Base-by-base conservation (phyloP, 2,113 vertebrate species). In the Struthio camelus region DNA sequence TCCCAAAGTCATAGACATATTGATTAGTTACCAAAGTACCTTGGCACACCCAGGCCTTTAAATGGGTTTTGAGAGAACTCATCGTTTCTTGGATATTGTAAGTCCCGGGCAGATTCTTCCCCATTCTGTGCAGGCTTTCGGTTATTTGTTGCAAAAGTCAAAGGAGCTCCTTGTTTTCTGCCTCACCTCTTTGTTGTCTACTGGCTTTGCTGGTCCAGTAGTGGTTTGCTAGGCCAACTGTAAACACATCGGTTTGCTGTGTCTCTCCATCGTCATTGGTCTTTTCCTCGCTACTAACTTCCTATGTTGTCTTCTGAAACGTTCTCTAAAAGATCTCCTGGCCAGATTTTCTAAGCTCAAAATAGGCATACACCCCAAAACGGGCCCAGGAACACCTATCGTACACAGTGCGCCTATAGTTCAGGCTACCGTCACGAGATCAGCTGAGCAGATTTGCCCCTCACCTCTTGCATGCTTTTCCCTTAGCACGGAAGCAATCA, bases 181-280 rank as follows among this genome's bases (percentile, higher is more conserved):
- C 91, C 94, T 96, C 82, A 71, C 85, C 80, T 94, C 56, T 91
- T 87, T 89, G 93, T 94, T 77, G 91, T 95, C 91, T 93, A 36
- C 82, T 80, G 96, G 91, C 94, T 96, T 89, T 91, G 94, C 95
- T 97, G 93, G 79, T 58, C 79, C 91, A 61, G 91, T 44, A 94
- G 94, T 84, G 91, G 85, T 88, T 95, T 16, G 79, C 91, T 84
- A 81, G 95, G 87, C 71, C 79, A 46, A 4, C 50, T 80, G 94
- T 95, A 46, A 95, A 20, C 76, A 69, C 89, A 69, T 73, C 75
- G 93, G 89, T 96, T 95, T 88, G 87, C 94, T 86, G 82, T 96
- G 94, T 97, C 79, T 94, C 87, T 96, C 89, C 95, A 97, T 88
- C 51, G 87, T 95, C 95, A 95, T 95, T 50, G 82, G 95, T 96